Evolutionary conservation across 2,113 vertebrate species (phyloP).

Genomic region (Pleuronectes platessa): DNA sequence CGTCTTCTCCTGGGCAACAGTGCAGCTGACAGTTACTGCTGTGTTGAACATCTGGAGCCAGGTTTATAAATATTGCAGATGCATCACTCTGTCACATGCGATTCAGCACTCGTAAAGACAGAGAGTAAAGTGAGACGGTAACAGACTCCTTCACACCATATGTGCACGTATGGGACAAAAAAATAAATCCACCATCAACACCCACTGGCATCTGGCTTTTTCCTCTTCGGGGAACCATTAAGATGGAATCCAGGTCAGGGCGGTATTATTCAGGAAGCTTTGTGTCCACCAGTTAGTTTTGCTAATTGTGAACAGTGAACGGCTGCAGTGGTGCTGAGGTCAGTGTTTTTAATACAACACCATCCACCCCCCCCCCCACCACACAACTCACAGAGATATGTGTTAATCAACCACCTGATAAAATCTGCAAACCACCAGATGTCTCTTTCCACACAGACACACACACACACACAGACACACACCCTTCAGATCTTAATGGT

Average conservation of each 20-base stretch:
- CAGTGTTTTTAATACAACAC: neutral
- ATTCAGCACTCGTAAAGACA: neutral
- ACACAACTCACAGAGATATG: neutral
- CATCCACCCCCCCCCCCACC: too few species aligned
- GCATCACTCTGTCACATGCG: neutral
- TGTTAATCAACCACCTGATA: neutral
- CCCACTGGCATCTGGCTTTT: neutral
- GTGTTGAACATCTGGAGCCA: conserved; percentile 32
- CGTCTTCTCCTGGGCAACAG: neutral
- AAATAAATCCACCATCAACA: too few species aligned
- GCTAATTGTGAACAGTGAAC: neutral
- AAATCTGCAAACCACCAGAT: neutral
- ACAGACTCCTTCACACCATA: neutral
- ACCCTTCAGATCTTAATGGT: too few species aligned
- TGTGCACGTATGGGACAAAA: neutral
- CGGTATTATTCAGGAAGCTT: neutral
- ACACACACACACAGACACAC: too few species aligned
- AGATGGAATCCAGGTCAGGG: neutral
- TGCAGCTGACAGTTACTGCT: conserved; percentile 17
- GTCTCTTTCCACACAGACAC: neutral
- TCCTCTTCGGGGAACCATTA: neutral
- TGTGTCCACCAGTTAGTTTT: too few species aligned
- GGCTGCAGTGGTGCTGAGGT: neutral
- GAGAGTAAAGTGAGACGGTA: neutral
- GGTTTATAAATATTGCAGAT: conserved; percentile 22